Percentiles rank a stretch among this genome's conserved stretches.
These are phyloP conservation scores for Turritopsis rubra DNA, from an alignment of 30 jellyfish, hydroid and myxozoan genomes.

Conservation along the genomic window DNA sequence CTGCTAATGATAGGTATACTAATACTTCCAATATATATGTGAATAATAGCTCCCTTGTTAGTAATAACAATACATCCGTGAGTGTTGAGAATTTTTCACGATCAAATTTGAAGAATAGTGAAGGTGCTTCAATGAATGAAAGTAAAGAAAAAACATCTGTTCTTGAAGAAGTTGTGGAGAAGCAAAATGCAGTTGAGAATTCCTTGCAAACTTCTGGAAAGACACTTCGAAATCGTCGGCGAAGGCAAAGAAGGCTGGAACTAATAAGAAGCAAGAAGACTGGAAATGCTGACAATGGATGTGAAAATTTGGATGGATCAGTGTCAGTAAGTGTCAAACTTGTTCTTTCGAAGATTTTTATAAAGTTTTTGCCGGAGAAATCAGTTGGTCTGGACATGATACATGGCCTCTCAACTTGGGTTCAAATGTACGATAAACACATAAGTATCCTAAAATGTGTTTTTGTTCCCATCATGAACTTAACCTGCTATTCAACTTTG, in stretches of 20 bases:
- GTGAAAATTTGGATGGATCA: not conserved
- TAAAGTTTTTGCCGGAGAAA: too few relatives aligned
- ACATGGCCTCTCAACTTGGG: too few relatives aligned
- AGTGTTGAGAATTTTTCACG: not conserved
- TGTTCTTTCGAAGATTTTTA: too few relatives aligned
- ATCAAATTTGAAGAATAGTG: not conserved
- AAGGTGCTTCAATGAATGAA: not conserved
- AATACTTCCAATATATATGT: not conserved
- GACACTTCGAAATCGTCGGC: not conserved
- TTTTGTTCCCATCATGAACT: too few relatives aligned
- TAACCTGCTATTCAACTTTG: too few relatives aligned
- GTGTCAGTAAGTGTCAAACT: too few relatives aligned
- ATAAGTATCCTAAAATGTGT: too few relatives aligned
- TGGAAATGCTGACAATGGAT: not conserved
- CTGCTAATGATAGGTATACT: not conserved
- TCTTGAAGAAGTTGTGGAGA: not conserved
- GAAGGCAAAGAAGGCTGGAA: not conserved
- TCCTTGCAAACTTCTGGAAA: slow-evolving; percentile 1
- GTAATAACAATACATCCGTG: not conserved
- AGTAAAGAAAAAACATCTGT: not conserved
- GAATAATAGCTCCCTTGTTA: not conserved
- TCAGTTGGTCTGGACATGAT: too few relatives aligned
- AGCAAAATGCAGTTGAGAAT: not conserved
- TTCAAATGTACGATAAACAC: too few relatives aligned
- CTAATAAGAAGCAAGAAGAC: not conserved